Conservation (phyloP, 1,140 invertebrate genomes). For the Musca domestica region DNA sequence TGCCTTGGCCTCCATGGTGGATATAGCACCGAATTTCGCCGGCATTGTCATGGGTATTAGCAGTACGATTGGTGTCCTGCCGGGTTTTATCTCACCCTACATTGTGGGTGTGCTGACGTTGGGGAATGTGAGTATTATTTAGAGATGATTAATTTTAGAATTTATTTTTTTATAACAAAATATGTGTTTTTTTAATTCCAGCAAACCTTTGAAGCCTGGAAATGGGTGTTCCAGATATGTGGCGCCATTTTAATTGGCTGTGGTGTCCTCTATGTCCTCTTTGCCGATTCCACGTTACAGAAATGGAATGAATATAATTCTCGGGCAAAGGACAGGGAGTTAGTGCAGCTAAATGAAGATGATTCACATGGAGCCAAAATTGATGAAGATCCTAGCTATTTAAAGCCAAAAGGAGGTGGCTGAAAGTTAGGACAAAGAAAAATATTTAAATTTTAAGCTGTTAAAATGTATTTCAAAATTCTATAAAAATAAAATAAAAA, state of each 20-base stretch:
- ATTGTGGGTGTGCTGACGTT: slow-evolving; percentile 63
- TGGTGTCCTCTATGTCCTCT: slow-evolving; percentile 59
- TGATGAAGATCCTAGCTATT: not conserved
- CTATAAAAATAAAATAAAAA: too few relatives aligned
- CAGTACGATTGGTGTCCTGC: slow-evolving; percentile 57
- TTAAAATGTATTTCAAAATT: too few relatives aligned
- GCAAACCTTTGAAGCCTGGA: slow-evolving; percentile 69
- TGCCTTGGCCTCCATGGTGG: slow-evolving; percentile 62
- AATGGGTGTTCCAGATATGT: slow-evolving; percentile 63
- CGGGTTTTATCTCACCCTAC: slow-evolving; percentile 61
- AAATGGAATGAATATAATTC: slow-evolving; percentile 59
- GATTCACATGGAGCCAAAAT: slow-evolving; percentile 4
- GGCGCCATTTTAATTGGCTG: slow-evolving; percentile 57
- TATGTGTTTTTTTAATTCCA: slow-evolving; percentile 47
- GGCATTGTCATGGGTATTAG: slow-evolving; percentile 60
- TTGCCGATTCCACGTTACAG: slow-evolving; percentile 63
- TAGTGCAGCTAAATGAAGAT: slow-evolving; percentile 27
- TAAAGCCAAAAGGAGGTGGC: not conserved
- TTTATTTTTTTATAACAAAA: not conserved
- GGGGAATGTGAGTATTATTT: slow-evolving; percentile 58
- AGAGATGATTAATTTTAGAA: not conserved
- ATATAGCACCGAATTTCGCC: slow-evolving; percentile 68
- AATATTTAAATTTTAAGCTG: too few relatives aligned
- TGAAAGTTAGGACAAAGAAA: slow-evolving; percentile 20
- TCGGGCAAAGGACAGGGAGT: slow-evolving; percentile 35